These are phyloP conservation scores for Cirrhinus mrigala DNA, from an alignment of 2,797 vertebrate species.

Conservation along the genomic window DNA sequence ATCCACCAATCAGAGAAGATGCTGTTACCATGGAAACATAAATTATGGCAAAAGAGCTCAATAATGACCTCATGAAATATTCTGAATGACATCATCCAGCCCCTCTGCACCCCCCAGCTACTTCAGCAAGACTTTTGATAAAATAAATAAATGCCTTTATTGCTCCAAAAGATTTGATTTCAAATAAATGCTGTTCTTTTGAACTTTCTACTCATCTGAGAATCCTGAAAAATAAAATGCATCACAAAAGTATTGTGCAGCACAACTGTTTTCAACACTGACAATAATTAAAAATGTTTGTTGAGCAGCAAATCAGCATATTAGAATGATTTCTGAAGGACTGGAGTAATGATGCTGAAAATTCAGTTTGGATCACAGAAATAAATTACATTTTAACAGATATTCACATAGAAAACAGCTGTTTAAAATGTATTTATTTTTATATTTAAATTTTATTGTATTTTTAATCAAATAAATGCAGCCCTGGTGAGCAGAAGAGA, in stretches of 20 bases:
- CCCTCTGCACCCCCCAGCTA: neutral
- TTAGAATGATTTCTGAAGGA: neutral
- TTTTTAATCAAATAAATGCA: no score
- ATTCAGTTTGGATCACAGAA: neutral
- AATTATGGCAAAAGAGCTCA: neutral
- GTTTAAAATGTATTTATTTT: no score
- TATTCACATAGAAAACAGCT: neutral
- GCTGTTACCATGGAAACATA: constrained; percentile 2
- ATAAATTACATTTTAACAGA: neutral
- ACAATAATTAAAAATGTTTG: neutral
- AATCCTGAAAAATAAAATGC: neutral
- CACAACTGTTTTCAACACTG: neutral
- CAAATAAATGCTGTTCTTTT: neutral
- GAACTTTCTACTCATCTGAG: neutral
- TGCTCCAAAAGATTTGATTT: neutral
- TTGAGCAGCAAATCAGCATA: neutral
- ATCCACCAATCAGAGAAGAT: neutral
- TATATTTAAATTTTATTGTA: no score
- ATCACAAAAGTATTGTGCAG: neutral
- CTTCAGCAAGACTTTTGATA: neutral
- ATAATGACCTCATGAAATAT: neutral
- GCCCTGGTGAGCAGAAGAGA: no score
- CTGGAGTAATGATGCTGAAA: neutral
- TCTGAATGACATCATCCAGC: neutral
- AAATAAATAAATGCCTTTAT: neutral